These are phyloP conservation scores for Megamerina dolium DNA, from an alignment of 2,888 invertebrate species.

Conservation along the genomic window DNA sequence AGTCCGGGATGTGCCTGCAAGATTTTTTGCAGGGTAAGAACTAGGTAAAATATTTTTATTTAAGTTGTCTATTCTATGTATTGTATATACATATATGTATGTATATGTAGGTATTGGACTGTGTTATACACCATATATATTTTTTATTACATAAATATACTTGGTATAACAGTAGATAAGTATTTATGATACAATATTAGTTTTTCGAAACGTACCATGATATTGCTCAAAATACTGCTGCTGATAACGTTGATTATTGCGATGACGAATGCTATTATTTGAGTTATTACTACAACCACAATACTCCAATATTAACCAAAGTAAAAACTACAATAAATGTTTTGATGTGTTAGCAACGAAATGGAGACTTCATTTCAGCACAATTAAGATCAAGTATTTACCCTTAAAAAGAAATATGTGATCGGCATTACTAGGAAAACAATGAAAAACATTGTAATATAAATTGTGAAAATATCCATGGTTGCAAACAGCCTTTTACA, in stretches of 20 bases:
- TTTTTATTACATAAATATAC: too few species aligned
- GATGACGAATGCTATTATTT: slow-evolving; percentile 3
- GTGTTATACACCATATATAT: too few species aligned
- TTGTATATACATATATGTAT: too few species aligned
- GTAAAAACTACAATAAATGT: slow-evolving; percentile 20
- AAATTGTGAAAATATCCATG: slow-evolving; percentile 23
- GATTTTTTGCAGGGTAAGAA: too few species aligned
- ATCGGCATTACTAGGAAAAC: slow-evolving; percentile 28
- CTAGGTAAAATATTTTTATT: too few species aligned
- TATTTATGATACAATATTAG: not conserved
- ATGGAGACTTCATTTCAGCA: too few species aligned
- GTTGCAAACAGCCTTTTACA: not conserved
- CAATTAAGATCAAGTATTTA: slow-evolving; percentile 18
- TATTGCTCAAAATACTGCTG: not conserved
- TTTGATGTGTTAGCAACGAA: too few species aligned
- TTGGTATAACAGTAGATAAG: too few species aligned
- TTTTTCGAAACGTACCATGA: slow-evolving; percentile 10
- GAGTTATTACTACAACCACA: slow-evolving; percentile 14
- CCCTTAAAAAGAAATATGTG: slow-evolving; percentile 27
- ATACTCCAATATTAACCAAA: slow-evolving; percentile 25
- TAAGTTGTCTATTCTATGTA: too few species aligned
- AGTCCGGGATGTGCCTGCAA: too few species aligned
- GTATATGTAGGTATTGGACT: too few species aligned
- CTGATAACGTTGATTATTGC: not conserved
- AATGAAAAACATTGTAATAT: slow-evolving; percentile 22